Percentiles rank a stretch among this genome's conserved stretches.
phyloP scores from a whole-genome alignment of 2,888 invertebrate species.

The Cephus pulcher region DNA sequence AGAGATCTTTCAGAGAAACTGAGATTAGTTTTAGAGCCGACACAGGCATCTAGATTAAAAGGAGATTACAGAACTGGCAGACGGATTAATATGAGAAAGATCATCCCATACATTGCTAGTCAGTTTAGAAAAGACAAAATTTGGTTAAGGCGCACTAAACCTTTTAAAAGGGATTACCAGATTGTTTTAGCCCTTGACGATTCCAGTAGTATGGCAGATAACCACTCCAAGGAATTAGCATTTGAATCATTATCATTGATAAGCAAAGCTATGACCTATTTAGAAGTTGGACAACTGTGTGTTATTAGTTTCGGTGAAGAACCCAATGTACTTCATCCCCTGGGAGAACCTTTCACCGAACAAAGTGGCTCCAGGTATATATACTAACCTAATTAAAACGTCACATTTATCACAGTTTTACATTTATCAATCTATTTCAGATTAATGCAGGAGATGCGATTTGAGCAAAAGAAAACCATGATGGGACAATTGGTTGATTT shows the following conservation, averaged over 20 bases:
- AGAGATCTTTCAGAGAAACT: conserved; percentile 93
- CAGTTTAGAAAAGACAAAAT: conserved; percentile 99
- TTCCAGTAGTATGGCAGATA: conserved; percentile 91
- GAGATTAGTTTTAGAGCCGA: conserved; percentile 94
- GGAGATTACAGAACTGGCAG: conserved; percentile 98
- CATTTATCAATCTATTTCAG: conserved; percentile 54
- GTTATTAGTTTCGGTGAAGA: conserved; percentile 92
- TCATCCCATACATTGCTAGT: conserved; percentile 98
- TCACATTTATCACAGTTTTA: background rate
- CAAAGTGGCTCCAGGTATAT: conserved; percentile 80
- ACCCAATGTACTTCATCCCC: conserved; percentile 86
- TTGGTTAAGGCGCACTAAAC: conserved; percentile 95
- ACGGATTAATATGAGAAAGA: conserved; percentile 97
- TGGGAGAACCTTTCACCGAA: conserved; percentile 88
- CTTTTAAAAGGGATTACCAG: conserved; percentile 95
- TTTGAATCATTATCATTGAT: conserved; percentile 95
- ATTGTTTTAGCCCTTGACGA: conserved; percentile 97
- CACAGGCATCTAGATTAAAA: conserved; percentile 88
- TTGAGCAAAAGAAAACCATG: conserved; percentile 90
- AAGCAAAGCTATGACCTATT: conserved; percentile 84
- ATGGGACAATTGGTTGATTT: conserved; percentile 86
- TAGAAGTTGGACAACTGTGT: conserved; percentile 94
- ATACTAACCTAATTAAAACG: background rate
- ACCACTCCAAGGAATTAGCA: conserved; percentile 89
- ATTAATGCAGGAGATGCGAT: conserved; percentile 83